phyloP scores from a whole-genome alignment of 2,888 invertebrate species.

The Abscondita cerata region DNA sequence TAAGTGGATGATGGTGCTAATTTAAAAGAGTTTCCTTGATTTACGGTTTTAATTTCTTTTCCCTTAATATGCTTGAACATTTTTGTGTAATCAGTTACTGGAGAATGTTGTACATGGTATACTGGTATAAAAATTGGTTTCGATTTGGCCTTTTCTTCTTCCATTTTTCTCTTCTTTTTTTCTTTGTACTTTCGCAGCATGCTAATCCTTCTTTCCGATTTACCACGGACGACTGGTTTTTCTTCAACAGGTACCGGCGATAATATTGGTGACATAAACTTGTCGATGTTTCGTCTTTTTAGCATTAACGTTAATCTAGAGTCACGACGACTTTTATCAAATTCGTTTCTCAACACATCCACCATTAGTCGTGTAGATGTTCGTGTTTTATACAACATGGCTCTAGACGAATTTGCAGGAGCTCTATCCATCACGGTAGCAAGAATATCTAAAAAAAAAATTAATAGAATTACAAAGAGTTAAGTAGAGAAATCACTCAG shows the following conservation, averaged over 20 bases:
- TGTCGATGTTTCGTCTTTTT: background rate
- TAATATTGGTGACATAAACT: background rate
- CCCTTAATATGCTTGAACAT: conserved; percentile 48
- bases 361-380: too few relatives aligned
- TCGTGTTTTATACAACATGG: too few relatives aligned
- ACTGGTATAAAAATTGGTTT: conserved; percentile 54
- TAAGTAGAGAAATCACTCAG: too few relatives aligned
- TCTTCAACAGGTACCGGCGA: background rate
- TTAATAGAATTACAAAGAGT: too few relatives aligned
- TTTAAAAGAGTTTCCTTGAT: background rate
- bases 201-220: too few relatives aligned
- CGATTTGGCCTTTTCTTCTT: conserved; percentile 37
- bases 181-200: conserved; percentile 45
- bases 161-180: conserved; percentile 42
- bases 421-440: too few relatives aligned
- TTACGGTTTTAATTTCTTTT: background rate
- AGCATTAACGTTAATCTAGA: background rate
- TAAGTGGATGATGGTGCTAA: conserved; percentile 65
- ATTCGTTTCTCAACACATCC: too few relatives aligned
- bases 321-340: too few relatives aligned
- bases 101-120: conserved; percentile 38
- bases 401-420: too few relatives aligned
- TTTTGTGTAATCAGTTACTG: conserved; percentile 41
- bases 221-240: too few relatives aligned
- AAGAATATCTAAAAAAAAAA: too few relatives aligned